Conservation (phyloP, 2,888 invertebrate species). For the Orthosia gracilis region DNA sequence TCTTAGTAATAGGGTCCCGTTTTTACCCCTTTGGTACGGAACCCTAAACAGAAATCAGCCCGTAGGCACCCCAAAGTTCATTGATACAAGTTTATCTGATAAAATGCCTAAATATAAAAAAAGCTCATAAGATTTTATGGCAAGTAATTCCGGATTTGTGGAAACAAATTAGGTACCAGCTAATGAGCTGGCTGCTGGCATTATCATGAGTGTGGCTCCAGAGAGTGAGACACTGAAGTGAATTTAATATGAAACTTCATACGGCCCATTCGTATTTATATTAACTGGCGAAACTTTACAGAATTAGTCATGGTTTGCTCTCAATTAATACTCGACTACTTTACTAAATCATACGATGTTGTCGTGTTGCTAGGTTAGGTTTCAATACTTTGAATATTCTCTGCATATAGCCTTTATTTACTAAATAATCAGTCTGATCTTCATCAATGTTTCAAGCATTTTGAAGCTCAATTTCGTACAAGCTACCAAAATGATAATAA, state of each 20-base stretch:
- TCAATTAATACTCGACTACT: too few relatives aligned
- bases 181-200: constrained; percentile 31
- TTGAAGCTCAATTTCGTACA: constrained; percentile 15
- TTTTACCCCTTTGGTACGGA: too few relatives aligned
- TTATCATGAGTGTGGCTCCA: background rate
- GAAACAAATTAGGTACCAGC: constrained; percentile 19
- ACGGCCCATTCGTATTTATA: background rate
- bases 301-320: too few relatives aligned
- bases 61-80: constrained; percentile 2
- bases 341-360: too few relatives aligned
- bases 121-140: constrained; percentile 14
- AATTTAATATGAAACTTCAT: background rate
- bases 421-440: background rate
- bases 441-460: background rate
- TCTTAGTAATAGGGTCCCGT: too few relatives aligned
- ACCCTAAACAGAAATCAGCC: too few relatives aligned
- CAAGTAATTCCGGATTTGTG: constrained; percentile 30
- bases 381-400: background rate
- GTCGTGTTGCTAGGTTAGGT: background rate
- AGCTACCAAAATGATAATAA: constrained; percentile 17
- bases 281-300: background rate
- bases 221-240: background rate
- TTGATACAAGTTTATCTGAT: constrained; percentile 22
- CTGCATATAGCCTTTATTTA: background rate
- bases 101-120: constrained; percentile 2